Conservation (phyloP, 1,140 invertebrate genomes). For the Drosophila melanogaster region Release_6_plus_ISO1_MT NC_004354.4:282501-283000, state of each 20-base stretch:
- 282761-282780: not conserved
- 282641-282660: not conserved
- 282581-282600: not conserved
- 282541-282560: too few relatives aligned
- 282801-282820: not conserved
- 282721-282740: not conserved
- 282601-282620: not conserved
- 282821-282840: not conserved
- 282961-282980: constrained; percentile 14
- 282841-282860: not conserved
- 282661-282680: not conserved
- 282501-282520: too few relatives aligned
- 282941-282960: constrained; percentile 33
- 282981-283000: constrained; percentile 12
- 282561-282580: not conserved
- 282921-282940: constrained; percentile 11
- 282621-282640: not conserved
- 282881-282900: too few relatives aligned
- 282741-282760: not conserved
- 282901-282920: too few relatives aligned
- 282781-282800: not conserved
- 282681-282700: not conserved
- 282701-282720: not conserved
- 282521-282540: too few relatives aligned
- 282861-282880: too few relatives aligned